These are phyloP conservation scores for Tetranychus urticae DNA, from an alignment of 1,140 invertebrate genomes.

Conservation along the genomic window DNA sequence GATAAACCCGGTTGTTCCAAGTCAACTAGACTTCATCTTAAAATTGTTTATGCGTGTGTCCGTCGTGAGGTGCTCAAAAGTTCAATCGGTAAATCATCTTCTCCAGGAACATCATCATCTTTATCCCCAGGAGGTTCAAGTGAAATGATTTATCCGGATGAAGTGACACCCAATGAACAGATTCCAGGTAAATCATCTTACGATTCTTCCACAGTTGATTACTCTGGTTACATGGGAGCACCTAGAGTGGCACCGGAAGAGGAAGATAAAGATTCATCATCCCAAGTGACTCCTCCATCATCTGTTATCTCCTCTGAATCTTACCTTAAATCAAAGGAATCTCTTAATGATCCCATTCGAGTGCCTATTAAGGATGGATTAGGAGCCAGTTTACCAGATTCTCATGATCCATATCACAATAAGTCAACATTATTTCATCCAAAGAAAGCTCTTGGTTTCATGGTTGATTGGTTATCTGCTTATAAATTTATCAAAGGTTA, in stretches of 20 bases:
- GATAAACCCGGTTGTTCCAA: slow-evolving; percentile 9
- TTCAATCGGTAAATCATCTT: not conserved
- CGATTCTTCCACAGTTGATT: not conserved
- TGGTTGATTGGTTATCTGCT: no score
- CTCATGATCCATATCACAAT: no score
- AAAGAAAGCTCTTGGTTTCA: no score
- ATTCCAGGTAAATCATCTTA: not conserved
- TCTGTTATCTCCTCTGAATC: no score
- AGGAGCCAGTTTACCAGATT: no score
- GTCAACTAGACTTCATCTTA: slow-evolving; percentile 10
- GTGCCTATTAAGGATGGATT: no score
- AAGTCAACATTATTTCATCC: no score
- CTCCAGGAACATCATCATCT: not conserved
- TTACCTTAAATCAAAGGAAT: no score
- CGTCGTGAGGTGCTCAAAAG: not conserved
- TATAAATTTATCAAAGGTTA: no score
- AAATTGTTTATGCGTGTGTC: slow-evolving; percentile 14
- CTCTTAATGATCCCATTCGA: no score
- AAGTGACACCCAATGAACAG: not conserved
- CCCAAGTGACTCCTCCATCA: no score
- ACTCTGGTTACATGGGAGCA: not conserved
- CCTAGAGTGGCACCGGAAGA: not conserved
- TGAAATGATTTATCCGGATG: not conserved
- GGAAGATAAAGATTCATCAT: no score
- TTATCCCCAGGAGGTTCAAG: not conserved